Percentiles rank a stretch among this genome's conserved stretches.
Evolutionary conservation across 2,113 vertebrate genomes (phyloP).

Genomic region (Poeciliopsis occidentalis): DNA sequence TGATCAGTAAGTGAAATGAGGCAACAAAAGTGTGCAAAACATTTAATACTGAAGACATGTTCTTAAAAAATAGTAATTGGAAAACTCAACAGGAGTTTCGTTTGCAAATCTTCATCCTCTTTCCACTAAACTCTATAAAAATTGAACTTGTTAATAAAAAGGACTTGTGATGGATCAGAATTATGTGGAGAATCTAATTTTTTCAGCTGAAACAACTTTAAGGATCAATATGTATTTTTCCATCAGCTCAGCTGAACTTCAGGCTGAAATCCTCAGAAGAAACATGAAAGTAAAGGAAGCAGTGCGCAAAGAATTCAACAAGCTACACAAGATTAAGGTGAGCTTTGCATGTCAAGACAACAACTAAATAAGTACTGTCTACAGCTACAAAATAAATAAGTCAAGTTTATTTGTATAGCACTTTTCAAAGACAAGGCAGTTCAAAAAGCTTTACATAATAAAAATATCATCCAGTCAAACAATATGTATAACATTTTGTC

Average conservation of each 20-base stretch:
- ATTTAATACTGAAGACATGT: too few species aligned
- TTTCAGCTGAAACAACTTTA: not conserved
- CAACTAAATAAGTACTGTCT: not conserved
- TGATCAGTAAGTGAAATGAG: slow-evolving; percentile 5
- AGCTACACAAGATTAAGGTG: slow-evolving; percentile 21
- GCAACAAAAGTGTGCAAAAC: not conserved
- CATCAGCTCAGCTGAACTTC: slow-evolving; percentile 9
- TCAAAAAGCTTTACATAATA: too few species aligned
- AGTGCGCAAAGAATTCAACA: not conserved
- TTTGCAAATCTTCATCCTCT: not conserved
- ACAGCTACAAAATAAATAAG: not conserved
- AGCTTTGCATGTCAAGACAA: not conserved
- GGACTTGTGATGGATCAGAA: not conserved
- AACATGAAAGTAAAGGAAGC: slow-evolving; percentile 21
- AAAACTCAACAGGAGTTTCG: too few species aligned
- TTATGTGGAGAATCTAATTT: not conserved
- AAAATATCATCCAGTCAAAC: too few species aligned
- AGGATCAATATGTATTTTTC: not conserved
- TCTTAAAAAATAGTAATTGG: too few species aligned
- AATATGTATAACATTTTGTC: too few species aligned
- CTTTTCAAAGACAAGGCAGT: too few species aligned
- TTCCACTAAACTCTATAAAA: not conserved
- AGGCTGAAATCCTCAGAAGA: not conserved
- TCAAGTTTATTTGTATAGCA: too few species aligned
- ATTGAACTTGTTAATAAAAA: not conserved